These are phyloP conservation scores for Aricia artaxerxes DNA, from an alignment of 2,888 invertebrate genomes.

Conservation along the genomic window DNA sequence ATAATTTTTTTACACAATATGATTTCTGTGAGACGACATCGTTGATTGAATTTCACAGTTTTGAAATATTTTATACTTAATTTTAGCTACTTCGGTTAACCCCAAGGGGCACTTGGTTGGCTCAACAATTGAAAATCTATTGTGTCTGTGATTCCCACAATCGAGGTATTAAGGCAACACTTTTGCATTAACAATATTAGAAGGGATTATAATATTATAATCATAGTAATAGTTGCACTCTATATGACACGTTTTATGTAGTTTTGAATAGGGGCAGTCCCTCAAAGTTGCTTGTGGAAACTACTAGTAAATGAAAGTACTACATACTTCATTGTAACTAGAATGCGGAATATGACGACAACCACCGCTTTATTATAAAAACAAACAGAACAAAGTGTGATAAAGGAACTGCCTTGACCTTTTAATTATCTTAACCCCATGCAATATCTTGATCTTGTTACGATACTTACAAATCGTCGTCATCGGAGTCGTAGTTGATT, in stretches of 20 bases:
- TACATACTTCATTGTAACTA: neutral
- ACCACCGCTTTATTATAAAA: conserved; percentile 5
- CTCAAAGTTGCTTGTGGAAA: neutral
- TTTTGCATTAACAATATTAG: too few species aligned
- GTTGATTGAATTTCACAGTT: too few species aligned
- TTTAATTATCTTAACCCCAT: conserved; percentile 29
- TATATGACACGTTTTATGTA: neutral
- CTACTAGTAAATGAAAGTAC: neutral
- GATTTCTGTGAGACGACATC: too few species aligned
- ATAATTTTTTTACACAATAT: too few species aligned
- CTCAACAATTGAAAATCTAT: too few species aligned
- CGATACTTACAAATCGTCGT: conserved; percentile 72
- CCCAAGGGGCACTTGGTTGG: too few species aligned
- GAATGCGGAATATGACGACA: neutral
- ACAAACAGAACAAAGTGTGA: conserved; percentile 3
- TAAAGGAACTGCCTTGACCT: conserved; percentile 35
- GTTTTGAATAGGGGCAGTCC: neutral
- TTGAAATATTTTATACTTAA: too few species aligned
- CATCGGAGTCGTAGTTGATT: conserved; percentile 73
- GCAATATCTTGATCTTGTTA: conserved; percentile 31
- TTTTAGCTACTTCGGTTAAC: too few species aligned
- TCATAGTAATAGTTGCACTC: too few species aligned
- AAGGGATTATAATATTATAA: too few species aligned
- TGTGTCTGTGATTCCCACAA: too few species aligned
- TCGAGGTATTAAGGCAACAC: too few species aligned